Evolutionary conservation across 2,888 invertebrate species (phyloP), one percentile per base, ranked within the genome.

Genomic region (Harpalus rubripes): DNA sequence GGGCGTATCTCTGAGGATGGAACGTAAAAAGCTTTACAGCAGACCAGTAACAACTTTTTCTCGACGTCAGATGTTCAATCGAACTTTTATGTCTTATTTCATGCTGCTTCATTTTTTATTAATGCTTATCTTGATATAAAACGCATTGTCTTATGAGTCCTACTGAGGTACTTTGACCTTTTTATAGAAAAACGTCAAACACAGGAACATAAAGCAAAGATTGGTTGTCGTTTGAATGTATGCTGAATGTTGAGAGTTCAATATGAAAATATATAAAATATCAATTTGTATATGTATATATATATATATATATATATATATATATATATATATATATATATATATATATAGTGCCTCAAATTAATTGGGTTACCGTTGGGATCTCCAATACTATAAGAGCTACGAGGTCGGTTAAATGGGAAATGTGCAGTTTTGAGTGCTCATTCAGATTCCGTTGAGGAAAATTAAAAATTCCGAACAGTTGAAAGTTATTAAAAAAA

Each of bases 11-110:
- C n/a, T 22, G 52, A 44, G 52, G 76, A 76, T 76, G 52, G 52
- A 7, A 78, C 58, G 78, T 78, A 78, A 76, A 74, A 78, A 58
- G 58, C 56, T 78, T 78, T 78, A 78, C 78, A 58, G 22, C 78
- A n/a, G 78, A 78, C 78, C 10, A 56, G 78, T 78, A 56, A 74
- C 74, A 52, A 58, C 78, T 78, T 78, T 72, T 72, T 72, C 41
- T 5, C 32, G 15, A 39, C 39, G 32, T 32, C 68, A 68, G 68
- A 22, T 68, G 44, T 44, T 44, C 72, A 16, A 39, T 74, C 18
- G 44, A 74, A 74, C 72, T 74, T 74, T 74, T 74, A 74, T 44
- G 16, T 0, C 18, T 41, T 74, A 74, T 74, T 74, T 68, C 18
- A 44, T 15, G 16, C 18, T 10, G 72, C 44, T 41, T 74, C 72